A percentile compares a stretch with the other conserved stretches of the same genome.
Conservation (phyloP, 2,797 vertebrate species). For the Prionace glauca region DNA sequence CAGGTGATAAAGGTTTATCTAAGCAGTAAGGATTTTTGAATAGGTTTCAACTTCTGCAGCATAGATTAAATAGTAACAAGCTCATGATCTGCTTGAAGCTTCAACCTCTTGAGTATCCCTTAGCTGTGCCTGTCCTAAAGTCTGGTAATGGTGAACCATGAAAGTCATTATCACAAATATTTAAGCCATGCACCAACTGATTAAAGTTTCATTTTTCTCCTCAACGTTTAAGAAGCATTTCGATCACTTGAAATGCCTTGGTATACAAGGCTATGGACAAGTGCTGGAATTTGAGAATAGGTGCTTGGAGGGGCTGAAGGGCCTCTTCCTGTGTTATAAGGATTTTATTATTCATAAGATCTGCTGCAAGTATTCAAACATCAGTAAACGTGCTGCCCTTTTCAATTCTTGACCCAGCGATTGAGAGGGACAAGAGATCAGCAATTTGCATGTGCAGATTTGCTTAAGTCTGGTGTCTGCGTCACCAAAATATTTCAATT, state of each 20-base stretch:
- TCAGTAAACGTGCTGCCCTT: background rate
- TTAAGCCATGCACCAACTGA: background rate
- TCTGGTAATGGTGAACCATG: background rate
- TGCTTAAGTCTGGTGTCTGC: background rate
- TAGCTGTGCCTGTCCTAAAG: background rate
- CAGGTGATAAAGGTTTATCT: background rate
- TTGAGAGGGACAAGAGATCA: background rate
- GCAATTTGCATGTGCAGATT: background rate
- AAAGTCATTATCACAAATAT: background rate
- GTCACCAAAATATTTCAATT: background rate
- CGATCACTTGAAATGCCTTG: too few species aligned
- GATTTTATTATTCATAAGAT: background rate
- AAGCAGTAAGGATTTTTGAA: background rate
- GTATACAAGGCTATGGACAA: too few species aligned
- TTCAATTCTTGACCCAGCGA: background rate
- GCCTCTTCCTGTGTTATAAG: too few species aligned
- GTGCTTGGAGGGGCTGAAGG: too few species aligned
- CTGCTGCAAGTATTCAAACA: background rate
- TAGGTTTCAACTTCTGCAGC: background rate
- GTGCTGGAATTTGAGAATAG: too few species aligned
- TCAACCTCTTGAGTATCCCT: background rate
- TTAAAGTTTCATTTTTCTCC: background rate
- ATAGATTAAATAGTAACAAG: background rate
- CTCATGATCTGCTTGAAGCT: background rate
- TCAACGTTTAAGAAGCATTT: too few species aligned